Percentiles rank a stretch among this genome's conserved stretches.
phyloP scores from a whole-genome alignment of 2,888 invertebrate genomes.

The Leucophora obtusa region DNA sequence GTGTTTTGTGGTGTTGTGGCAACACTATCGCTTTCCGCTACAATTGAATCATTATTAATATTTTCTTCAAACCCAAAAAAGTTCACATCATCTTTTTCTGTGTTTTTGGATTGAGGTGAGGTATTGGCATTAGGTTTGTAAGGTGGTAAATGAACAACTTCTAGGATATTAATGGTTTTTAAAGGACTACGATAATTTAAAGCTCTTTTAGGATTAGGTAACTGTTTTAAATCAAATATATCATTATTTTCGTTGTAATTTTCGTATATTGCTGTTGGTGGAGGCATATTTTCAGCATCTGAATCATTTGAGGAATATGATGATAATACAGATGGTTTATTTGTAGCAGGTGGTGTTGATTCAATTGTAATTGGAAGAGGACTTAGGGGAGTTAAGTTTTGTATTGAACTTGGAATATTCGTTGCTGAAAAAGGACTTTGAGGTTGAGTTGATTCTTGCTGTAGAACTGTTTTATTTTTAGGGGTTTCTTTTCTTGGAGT shows the following conservation, averaged over 20 bases:
- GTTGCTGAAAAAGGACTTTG: neutral
- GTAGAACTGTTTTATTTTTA: constrained; percentile 2
- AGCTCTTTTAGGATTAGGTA: constrained; percentile 70
- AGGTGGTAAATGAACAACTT: constrained; percentile 72
- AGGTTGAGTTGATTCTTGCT: neutral
- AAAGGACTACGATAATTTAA: constrained; percentile 72
- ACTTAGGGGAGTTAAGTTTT: neutral
- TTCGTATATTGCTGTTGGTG: constrained; percentile 46
- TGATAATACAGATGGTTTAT: constrained; percentile 39
- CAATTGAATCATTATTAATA: constrained; percentile 20
- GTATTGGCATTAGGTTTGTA: constrained; percentile 66
- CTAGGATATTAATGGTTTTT: constrained; percentile 74
- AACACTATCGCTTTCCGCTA: neutral
- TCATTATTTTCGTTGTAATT: constrained; percentile 56
- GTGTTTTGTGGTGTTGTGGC: neutral
- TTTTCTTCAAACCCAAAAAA: constrained; percentile 58
- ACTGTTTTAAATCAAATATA: constrained; percentile 65
- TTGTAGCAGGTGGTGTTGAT: neutral
- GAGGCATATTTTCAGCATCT: constrained; percentile 73
- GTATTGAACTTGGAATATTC: neutral
- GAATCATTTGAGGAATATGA: constrained; percentile 71
- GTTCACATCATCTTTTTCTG: neutral
- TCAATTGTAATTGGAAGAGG: neutral
- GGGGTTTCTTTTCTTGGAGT: constrained; percentile 65
- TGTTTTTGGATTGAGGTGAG: constrained; percentile 32